These are phyloP conservation scores for Ennomos fuscantarius DNA, from an alignment of 2,888 invertebrate species.

Conservation along the genomic window DNA sequence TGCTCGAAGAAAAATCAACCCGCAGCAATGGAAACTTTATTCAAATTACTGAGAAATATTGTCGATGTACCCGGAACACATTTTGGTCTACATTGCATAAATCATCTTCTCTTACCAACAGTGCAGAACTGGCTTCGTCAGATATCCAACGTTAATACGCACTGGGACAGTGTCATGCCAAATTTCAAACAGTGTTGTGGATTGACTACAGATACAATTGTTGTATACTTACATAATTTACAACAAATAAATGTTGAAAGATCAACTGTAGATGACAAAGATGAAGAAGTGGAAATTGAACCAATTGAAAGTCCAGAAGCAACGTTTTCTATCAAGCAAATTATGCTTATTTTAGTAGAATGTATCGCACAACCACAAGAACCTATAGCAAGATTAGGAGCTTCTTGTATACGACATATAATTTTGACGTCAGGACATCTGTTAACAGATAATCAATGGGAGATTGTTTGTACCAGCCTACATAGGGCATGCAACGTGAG, in stretches of 20 bases:
- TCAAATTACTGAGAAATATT: slow-evolving; percentile 92
- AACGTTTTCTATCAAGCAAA: slow-evolving; percentile 93
- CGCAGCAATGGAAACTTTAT: slow-evolving; percentile 93
- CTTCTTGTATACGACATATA: slow-evolving; percentile 95
- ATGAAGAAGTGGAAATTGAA: slow-evolving; percentile 70
- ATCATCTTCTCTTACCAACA: slow-evolving; percentile 95
- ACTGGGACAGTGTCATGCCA: slow-evolving; percentile 91
- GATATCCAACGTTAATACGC: slow-evolving; percentile 88
- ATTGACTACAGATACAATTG: slow-evolving; percentile 95
- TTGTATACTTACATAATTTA: slow-evolving; percentile 92
- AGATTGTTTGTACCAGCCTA: slow-evolving; percentile 92
- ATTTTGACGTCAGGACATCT: slow-evolving; percentile 93
- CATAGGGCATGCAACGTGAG: slow-evolving; percentile 94
- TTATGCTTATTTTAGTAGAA: slow-evolving; percentile 94
- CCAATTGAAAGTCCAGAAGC: slow-evolving; percentile 84
- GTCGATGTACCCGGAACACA: slow-evolving; percentile 93
- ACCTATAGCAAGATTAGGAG: slow-evolving; percentile 95
- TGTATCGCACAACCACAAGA: slow-evolving; percentile 96
- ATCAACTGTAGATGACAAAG: slow-evolving; percentile 67
- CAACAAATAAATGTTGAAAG: slow-evolving; percentile 85
- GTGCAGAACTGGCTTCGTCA: slow-evolving; percentile 97
- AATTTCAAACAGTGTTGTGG: slow-evolving; percentile 98
- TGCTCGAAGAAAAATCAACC: slow-evolving; percentile 96
- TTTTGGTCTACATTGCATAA: slow-evolving; percentile 96
- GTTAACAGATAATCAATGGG: slow-evolving; percentile 94